Base-by-base conservation (phyloP, 2,797 vertebrate species). In the Lutjanus argentimaculatus region DNA sequence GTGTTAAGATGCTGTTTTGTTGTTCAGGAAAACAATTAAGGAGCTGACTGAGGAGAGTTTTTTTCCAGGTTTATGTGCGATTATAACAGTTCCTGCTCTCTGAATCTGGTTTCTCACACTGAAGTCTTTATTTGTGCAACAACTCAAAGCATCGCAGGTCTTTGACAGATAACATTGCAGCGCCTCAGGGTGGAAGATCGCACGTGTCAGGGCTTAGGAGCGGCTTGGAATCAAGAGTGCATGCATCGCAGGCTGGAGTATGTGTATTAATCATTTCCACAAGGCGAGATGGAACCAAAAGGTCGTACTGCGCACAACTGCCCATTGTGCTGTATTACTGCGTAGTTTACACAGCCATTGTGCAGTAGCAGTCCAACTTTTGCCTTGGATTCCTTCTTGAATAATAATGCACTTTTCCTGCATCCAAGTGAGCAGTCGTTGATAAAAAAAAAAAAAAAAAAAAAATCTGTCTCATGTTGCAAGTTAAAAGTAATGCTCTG, bases 81-180 rank as follows among this genome's bases (percentile, higher is more conserved):
- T 14, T 58, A 17, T 9, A 42, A 46, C 19, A 21, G 2, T 16
- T 8, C 42, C 25, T 45, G 43, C 25, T 5, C 16, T 6, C 1
- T 5, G 21, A 67, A 36, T 66, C 21, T 17, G 48, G 22, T 17
- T 57, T 52, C 36, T 40, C 9, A 1, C 2, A 21, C 61, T 71
- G 30, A 66, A 57, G 73, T 51, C 6, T 72, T 63, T 43, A 66
- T 68, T 76, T 72, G 71, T 78, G 59, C 49, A 67, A 43, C 58
- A 30, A 43, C 14, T 72, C 21, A 63, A 62, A 69, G 15, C 22
- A 36, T 6, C 17, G 67, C 43, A 51, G 52, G 42, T 58, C 57
- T 52, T 17, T 57, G 55, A 69, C 65, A 45, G 65, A 25, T 19
- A 46, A 17, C 40, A 10, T 43, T 22, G n/a, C 30, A 16, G 45